Base-by-base conservation (phyloP, 1,140 invertebrate genomes). In the Amphibalanus amphitrite region DNA sequence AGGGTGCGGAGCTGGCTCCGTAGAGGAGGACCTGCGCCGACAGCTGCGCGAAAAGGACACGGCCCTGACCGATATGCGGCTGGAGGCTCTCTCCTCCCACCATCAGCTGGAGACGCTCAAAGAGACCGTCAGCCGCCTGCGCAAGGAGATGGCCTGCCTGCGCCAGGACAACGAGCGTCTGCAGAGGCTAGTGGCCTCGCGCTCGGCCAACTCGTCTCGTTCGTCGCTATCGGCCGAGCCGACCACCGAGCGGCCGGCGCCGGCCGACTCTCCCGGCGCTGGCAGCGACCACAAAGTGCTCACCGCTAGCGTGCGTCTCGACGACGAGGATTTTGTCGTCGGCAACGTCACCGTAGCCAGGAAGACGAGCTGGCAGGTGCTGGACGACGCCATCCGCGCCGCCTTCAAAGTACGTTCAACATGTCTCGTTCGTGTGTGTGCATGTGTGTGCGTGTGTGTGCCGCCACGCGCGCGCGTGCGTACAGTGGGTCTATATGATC, bases 101-200 rank as follows among this genome's bases (percentile, higher is more conserved):
- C 95, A 97, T 82, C 95, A 98, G 80, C 82, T 98, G 59, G 95
- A 98, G 81, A 95, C 92, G 73, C 83, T 98, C 0, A 93, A 95
- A 79, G 95, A 98, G 78, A 95, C 92, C 64, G 92, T 98, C 77
- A 93, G 90, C 77, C 95, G 94, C 81, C 95, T 98, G 93, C 89
- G 92, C 82, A 90, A 90, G 79, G 95, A 98, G 82, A 97, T 98
- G 93, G 82, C 93, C 75, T 93, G 90, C 76, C 81, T 98, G 75
- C 97, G 97, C 79, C 93, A 97, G 77, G 97, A 98, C 79, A 98
- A 98, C 80, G 93, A 97, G 77, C 85, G 95, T 47, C 83, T 98
- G 0, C 93, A 97, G 77, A 85, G 91, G 75, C 82, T 95, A 74
- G 90, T 95, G 0, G 89, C 88, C 6, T 89, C 86, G 29, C 88